A percentile compares a stretch with the other conserved stretches of the same genome.
These are phyloP conservation scores for Blera fallax DNA, from an alignment of 2,888 invertebrate species.

Conservation along the genomic window DNA sequence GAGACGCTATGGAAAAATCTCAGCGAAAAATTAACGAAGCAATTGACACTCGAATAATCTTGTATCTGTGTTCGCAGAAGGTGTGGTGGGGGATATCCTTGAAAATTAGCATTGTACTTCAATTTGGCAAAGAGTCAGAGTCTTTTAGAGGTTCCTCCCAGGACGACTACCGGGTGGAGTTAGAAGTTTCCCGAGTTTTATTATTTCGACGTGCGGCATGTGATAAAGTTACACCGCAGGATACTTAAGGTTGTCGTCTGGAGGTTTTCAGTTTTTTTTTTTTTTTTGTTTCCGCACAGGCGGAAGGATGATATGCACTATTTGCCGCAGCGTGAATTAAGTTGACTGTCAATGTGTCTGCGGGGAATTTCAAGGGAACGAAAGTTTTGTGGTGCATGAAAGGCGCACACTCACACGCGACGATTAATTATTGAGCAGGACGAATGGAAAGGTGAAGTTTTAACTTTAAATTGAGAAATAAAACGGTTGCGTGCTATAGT, in stretches of 20 bases:
- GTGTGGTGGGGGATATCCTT: background rate
- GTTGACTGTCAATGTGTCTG: constrained; percentile 54
- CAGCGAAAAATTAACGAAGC: constrained; percentile 67
- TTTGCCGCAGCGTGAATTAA: constrained; percentile 59
- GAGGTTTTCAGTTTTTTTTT: constrained; percentile 21
- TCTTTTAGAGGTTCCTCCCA: constrained; percentile 22
- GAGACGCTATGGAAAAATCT: constrained; percentile 21
- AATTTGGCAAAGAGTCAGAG: constrained; percentile 19
- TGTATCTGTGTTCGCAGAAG: constrained; percentile 7
- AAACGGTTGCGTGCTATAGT: constrained; percentile 1
- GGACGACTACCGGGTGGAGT: background rate
- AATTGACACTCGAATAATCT: constrained; percentile 60
- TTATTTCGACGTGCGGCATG: constrained; percentile 62
- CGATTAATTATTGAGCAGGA: constrained; percentile 48
- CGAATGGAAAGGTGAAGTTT: constrained; percentile 20
- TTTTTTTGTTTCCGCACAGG: background rate
- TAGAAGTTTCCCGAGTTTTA: constrained; percentile 37
- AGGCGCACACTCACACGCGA: background rate
- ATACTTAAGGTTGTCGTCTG: constrained; percentile 62
- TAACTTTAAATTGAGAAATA: background rate
- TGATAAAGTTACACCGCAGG: constrained; percentile 67
- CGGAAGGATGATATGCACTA: constrained; percentile 59
- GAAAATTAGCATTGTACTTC: constrained; percentile 55
- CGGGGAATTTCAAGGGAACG: constrained; percentile 17
- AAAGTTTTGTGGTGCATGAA: constrained; percentile 8